phyloP scores from a whole-genome alignment of 2,888 invertebrate species.

The Lucinisca nassula region DNA sequence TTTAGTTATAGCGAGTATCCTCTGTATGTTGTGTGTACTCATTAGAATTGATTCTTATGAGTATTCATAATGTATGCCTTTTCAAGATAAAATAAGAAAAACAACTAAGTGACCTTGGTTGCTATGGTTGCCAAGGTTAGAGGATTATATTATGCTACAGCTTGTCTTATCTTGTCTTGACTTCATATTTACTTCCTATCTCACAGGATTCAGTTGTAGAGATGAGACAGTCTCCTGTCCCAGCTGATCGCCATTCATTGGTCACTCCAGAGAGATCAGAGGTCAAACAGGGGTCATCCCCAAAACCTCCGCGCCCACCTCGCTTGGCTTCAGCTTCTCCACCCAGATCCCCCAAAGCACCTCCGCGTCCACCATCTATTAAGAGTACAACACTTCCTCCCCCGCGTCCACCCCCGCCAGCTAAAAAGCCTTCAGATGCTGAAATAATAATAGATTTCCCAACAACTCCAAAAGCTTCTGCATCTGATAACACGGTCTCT shows the following conservation, averaged over 20 bases:
- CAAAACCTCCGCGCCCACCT: conserved; percentile 36
- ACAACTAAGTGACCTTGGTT: too few relatives aligned
- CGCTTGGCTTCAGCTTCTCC: conserved; percentile 38
- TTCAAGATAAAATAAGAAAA: too few relatives aligned
- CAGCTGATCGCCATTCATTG: conserved; percentile 57
- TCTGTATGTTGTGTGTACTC: too few relatives aligned
- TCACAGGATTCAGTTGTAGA: conserved; percentile 61
- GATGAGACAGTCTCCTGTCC: conserved; percentile 61
- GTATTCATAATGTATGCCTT: too few relatives aligned
- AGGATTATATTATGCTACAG: too few relatives aligned
- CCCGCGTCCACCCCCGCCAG: conserved; percentile 58
- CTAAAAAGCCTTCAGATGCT: conserved; percentile 33
- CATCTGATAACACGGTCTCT: background rate
- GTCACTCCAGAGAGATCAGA: conserved; percentile 46
- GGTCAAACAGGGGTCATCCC: conserved; percentile 48
- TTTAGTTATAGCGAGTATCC: too few relatives aligned
- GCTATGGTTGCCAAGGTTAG: too few relatives aligned
- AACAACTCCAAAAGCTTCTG: background rate
- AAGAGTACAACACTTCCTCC: conserved; percentile 42
- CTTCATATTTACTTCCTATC: conserved; percentile 6
- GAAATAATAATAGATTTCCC: conserved; percentile 56
- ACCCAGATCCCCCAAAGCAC: conserved; percentile 65
- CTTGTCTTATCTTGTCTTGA: too few relatives aligned
- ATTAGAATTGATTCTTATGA: too few relatives aligned
- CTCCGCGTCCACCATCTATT: conserved; percentile 58